A percentile compares a stretch with the other conserved stretches of the same genome.
Evolutionary conservation across 2,113 vertebrate genomes (phyloP).

Genomic region (Dipodomys ordii): DNA sequence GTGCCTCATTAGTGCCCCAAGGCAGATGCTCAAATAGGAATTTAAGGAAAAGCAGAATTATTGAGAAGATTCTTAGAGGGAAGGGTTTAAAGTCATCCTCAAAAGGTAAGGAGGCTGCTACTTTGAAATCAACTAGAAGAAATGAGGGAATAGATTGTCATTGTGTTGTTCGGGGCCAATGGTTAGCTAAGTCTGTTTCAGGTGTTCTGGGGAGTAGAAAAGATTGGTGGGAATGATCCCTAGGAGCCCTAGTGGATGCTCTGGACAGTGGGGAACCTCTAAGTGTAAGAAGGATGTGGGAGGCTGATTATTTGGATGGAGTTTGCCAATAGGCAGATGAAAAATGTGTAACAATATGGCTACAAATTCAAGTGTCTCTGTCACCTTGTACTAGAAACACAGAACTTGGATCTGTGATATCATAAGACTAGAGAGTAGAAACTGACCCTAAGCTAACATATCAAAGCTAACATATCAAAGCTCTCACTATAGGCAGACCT

Average conservation of each 20-base stretch:
- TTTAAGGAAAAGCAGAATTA: slow-evolving; percentile 17
- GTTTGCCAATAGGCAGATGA: background rate
- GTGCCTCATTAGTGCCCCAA: background rate
- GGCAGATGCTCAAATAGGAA: background rate
- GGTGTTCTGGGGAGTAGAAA: background rate
- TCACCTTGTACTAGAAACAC: background rate
- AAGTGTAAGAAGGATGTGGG: fast-evolving
- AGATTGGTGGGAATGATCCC: background rate
- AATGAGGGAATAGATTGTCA: background rate
- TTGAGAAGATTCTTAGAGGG: slow-evolving; percentile 17
- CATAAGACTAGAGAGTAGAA: background rate
- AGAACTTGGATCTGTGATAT: background rate
- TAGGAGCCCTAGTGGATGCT: background rate
- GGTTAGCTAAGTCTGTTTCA: background rate
- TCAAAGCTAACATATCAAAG: background rate
- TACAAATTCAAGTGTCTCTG: background rate
- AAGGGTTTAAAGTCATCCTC: background rate
- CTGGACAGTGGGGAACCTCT: background rate
- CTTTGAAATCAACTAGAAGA: background rate
- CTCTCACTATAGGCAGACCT: background rate
- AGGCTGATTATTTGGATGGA: background rate
- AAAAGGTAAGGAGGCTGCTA: background rate
- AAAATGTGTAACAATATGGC: background rate
- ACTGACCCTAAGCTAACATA: background rate
- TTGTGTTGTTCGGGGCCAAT: background rate